These are phyloP conservation scores for Theodoxus fluviatilis DNA, from an alignment of 2,888 invertebrate species.

Conservation along the genomic window DNA sequence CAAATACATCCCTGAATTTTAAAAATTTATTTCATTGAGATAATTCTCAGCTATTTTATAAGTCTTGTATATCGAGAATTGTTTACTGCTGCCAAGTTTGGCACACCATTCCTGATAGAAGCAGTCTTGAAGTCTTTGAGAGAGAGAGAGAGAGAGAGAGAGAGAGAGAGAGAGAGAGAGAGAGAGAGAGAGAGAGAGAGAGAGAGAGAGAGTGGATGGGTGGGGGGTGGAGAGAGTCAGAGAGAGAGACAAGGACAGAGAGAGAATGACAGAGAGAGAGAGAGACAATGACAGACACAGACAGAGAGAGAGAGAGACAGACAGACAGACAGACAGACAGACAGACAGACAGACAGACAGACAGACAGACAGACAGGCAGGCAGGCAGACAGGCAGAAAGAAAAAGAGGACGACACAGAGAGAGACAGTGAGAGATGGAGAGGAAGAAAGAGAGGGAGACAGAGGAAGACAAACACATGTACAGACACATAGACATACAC, in stretches of 20 bases:
- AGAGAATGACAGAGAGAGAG: conserved; percentile 9
- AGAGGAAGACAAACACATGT: background rate
- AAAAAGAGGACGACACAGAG: background rate
- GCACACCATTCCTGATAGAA: too few relatives aligned
- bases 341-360: conserved; percentile 1
- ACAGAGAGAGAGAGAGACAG: background rate
- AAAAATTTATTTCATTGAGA: too few relatives aligned
- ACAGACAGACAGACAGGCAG: conserved; percentile 5
- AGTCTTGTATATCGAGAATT: too few relatives aligned
- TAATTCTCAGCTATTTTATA: too few relatives aligned
- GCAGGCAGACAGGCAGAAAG: background rate
- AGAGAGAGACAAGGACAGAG: conserved; percentile 13
- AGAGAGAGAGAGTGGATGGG: background rate
- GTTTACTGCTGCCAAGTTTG: too few relatives aligned
- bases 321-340: conserved; percentile 4
- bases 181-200: background rate
- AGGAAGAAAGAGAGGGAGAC: background rate
- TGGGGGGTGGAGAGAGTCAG: conserved; percentile 1
- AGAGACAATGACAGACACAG: conserved; percentile 9
- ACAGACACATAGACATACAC: background rate
- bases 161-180: conserved; percentile 22
- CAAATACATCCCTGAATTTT: too few relatives aligned
- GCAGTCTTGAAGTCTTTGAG: too few relatives aligned
- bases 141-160: too few relatives aligned
- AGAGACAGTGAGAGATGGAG: background rate